Conservation (phyloP, 2,113 vertebrate species). For the Carlito syrichta region DNA sequence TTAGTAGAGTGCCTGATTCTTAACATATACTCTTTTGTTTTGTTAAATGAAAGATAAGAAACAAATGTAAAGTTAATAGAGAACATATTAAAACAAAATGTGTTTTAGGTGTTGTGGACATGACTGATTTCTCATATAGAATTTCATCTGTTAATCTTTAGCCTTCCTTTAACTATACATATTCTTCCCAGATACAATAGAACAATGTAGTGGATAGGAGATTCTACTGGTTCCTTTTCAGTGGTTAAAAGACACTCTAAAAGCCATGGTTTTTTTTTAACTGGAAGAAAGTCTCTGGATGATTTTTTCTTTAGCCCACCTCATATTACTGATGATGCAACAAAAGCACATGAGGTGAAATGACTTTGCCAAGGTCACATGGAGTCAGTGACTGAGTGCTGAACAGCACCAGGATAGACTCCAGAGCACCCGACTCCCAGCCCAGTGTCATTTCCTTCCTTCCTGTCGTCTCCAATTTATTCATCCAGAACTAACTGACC, state of each 20-base stretch:
- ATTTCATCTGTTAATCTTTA: not conserved
- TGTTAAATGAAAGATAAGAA: not conserved
- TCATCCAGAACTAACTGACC: slow-evolving; percentile 53
- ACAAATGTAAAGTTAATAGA: not conserved
- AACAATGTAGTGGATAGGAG: not conserved
- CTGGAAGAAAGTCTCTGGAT: not conserved
- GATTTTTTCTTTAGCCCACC: not conserved
- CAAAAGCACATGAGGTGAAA: not conserved
- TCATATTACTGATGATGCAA: not conserved
- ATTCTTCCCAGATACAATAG: not conserved
- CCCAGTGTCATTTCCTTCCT: not conserved
- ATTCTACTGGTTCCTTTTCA: not conserved
- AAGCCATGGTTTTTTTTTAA: not conserved
- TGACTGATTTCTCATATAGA: not conserved
- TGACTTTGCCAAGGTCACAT: slow-evolving; percentile 44
- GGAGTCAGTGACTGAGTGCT: not conserved
- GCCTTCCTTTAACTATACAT: not conserved
- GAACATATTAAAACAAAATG: not conserved
- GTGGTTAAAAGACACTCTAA: not conserved
- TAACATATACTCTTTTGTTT: not conserved
- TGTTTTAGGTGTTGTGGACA: not conserved
- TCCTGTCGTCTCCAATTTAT: slow-evolving; percentile 18
- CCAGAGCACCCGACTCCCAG: slow-evolving; percentile 8
- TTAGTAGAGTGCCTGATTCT: not conserved
- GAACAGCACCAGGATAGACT: not conserved